Conservation (phyloP, 2,797 vertebrate species). For the Falco biarmicus region DNA sequence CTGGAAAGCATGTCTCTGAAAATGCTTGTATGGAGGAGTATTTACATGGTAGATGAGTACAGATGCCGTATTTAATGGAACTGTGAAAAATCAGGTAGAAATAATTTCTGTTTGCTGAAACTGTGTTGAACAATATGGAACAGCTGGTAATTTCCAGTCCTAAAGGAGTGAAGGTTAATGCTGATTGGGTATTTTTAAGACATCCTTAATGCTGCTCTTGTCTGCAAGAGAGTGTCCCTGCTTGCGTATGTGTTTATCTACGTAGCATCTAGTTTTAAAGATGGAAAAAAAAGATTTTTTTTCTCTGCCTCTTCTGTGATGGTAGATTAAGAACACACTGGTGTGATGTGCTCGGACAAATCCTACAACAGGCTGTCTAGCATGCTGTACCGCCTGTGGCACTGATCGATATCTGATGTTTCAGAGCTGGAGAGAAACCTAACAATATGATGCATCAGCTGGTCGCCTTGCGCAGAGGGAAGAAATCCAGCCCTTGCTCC, state of each 20-base stretch:
- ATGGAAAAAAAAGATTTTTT: background rate
- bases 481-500: background rate
- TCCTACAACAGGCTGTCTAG: background rate
- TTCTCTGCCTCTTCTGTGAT: background rate
- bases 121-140: background rate
- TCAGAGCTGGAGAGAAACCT: background rate
- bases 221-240: background rate
- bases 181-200: background rate
- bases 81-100: background rate
- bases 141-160: background rate
- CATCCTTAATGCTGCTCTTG: background rate
- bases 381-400: background rate
- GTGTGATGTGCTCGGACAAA: background rate
- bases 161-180: background rate
- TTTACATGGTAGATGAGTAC: background rate
- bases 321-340: background rate
- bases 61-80: background rate
- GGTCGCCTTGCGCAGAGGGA: background rate
- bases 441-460: background rate
- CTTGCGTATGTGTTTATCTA: background rate
- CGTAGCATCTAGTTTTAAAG: background rate
- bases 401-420: conserved; percentile 21
- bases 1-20: background rate
- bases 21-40: background rate
- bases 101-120: background rate